phyloP scores from a whole-genome alignment of 2,888 invertebrate genomes.

The Nemotelus nigrinus region DNA sequence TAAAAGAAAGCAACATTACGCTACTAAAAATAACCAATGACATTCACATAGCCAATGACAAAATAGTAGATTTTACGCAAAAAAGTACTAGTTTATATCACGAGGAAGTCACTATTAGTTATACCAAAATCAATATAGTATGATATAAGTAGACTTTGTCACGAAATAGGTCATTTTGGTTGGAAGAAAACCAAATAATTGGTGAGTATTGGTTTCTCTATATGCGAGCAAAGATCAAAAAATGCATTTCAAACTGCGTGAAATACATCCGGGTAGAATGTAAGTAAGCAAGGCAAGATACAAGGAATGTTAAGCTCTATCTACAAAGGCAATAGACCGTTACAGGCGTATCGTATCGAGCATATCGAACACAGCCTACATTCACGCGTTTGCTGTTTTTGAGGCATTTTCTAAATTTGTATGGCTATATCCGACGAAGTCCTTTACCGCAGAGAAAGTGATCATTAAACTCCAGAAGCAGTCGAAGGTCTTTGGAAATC shows the following conservation, averaged over 20 bases:
- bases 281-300: constrained; percentile 56
- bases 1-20: neutral
- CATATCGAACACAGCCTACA: neutral
- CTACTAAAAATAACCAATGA: neutral
- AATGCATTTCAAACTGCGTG: neutral
- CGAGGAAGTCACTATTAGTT: no score
- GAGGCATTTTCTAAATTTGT: neutral
- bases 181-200: neutral
- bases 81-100: no score
- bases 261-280: constrained; percentile 45
- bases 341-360: constrained; percentile 5
- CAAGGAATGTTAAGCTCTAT: neutral
- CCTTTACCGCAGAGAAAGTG: neutral
- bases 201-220: constrained; percentile 16
- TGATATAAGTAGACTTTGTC: constrained; percentile 4
- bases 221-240: constrained; percentile 9
- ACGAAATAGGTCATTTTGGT: constrained; percentile 11
- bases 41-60: no score
- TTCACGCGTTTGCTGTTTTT: neutral
- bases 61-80: neutral
- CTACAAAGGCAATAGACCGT: constrained; percentile 12
- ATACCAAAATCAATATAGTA: neutral
- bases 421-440: no score
- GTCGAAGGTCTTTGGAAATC: constrained; percentile 22
- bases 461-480: neutral